Evolutionary conservation across 92 coral and sea anemone genomes (phyloP).

Genomic region (Pocillopora meandrina): DNA sequence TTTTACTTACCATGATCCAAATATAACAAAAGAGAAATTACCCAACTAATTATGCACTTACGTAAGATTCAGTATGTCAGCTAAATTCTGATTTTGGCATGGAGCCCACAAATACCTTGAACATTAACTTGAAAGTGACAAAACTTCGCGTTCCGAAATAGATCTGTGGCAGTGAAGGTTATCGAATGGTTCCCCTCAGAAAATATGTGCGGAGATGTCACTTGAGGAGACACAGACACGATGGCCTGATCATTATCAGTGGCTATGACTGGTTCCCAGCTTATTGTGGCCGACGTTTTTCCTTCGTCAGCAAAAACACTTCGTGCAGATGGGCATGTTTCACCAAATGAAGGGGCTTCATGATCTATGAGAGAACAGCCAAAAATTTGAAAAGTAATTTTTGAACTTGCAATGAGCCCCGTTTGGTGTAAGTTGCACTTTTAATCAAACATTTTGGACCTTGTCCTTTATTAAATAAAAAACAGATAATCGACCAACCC

Average conservation of each 20-base stretch:
- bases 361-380: constrained; percentile 22
- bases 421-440: not conserved
- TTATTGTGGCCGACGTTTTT: constrained; percentile 41
- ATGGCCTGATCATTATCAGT: constrained; percentile 48
- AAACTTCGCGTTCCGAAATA: constrained; percentile 19
- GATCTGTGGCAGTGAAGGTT: constrained; percentile 52
- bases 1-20: too few species aligned
- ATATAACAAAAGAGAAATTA: too few species aligned
- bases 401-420: not conserved
- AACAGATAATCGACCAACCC: too few species aligned
- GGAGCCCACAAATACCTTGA: constrained; percentile 30
- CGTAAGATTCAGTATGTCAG: too few species aligned
- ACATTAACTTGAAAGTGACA: constrained; percentile 52
- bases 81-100: too few species aligned
- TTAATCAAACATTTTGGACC: too few species aligned
- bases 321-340: constrained; percentile 52
- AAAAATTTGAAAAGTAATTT: not conserved
- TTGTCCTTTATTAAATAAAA: too few species aligned
- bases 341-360: constrained; percentile 48
- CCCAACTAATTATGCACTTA: too few species aligned
- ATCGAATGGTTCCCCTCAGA: constrained; percentile 51
- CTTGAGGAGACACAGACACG: constrained; percentile 33
- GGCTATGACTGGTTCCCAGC: constrained; percentile 46
- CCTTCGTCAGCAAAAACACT: constrained; percentile 43
- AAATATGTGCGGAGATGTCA: constrained; percentile 40